A percentile compares a stretch with the other conserved stretches of the same genome.
Evolutionary conservation across 2,113 vertebrate genomes (phyloP).

Genomic region (Phaethon lepturus): DNA sequence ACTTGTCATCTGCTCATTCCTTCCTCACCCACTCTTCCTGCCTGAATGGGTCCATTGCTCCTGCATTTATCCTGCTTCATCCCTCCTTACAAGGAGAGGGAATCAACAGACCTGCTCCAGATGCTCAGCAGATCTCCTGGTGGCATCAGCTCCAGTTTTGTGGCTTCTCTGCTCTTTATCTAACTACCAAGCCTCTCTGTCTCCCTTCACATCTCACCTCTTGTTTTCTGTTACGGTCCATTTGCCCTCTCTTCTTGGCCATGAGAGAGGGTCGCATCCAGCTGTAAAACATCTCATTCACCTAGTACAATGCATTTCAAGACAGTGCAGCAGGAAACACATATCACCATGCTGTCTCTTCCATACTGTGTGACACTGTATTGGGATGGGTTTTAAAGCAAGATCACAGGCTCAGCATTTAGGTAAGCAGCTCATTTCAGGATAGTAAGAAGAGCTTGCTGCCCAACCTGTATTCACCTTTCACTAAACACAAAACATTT

Average conservation of each 20-base stretch:
- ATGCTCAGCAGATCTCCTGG: not conserved
- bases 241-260: not conserved
- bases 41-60: not conserved
- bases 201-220: not conserved
- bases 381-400: not conserved
- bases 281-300: not conserved
- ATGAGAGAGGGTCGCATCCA: not conserved
- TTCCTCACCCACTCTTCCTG: not conserved
- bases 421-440: not conserved
- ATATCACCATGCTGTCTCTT: accelerated
- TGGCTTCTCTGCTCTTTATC: not conserved
- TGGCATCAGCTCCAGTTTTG: not conserved
- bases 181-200: not conserved
- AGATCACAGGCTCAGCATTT: not conserved
- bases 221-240: accelerated
- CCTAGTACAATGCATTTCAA: not conserved
- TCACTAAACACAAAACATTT: not conserved
- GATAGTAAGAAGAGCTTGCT: not conserved
- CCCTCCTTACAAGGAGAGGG: not conserved
- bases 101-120: not conserved
- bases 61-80: not conserved
- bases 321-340: not conserved
- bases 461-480: not conserved
- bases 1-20: not conserved
- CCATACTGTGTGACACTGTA: accelerated